phyloP scores from a whole-genome alignment of 2,797 vertebrate genomes.

The Knipowitschia caucasica region DNA sequence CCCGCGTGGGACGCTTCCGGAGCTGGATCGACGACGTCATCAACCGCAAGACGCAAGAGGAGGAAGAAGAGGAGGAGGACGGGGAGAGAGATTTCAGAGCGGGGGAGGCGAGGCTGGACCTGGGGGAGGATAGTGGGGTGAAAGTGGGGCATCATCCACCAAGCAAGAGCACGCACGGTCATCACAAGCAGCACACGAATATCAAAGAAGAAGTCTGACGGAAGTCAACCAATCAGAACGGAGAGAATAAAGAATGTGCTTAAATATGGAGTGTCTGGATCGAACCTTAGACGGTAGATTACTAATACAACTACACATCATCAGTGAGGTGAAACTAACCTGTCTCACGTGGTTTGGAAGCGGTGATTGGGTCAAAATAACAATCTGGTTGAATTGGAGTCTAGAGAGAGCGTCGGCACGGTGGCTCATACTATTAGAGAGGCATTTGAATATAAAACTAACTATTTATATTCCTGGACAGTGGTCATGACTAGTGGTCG shows the following conservation, averaged over 20 bases:
- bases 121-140: constrained; percentile 37
- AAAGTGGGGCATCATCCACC: constrained; percentile 33
- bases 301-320: constrained; percentile 12
- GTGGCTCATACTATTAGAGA: too few relatives aligned
- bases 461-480: too few relatives aligned
- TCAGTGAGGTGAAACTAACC: not conserved
- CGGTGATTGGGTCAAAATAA: too few relatives aligned
- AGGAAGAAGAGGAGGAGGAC: not conserved
- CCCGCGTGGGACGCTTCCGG: constrained; percentile 84
- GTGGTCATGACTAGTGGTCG: too few relatives aligned
- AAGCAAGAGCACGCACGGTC: constrained; percentile 21
- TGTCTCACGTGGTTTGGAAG: too few relatives aligned
- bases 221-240: constrained; percentile 40
- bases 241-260: constrained; percentile 8
- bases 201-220: constrained; percentile 48
- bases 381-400: too few relatives aligned
- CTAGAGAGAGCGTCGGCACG: too few relatives aligned
- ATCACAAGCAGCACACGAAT: constrained; percentile 11
- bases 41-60: not conserved
- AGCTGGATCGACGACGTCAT: constrained; percentile 85
- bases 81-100: constrained; percentile 1
- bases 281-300: constrained; percentile 4
- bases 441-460: too few relatives aligned
- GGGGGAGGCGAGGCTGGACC: constrained; percentile 11
- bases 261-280: not conserved